A percentile compares a stretch with the other conserved stretches of the same genome.
Evolutionary conservation across 2,888 invertebrate species (phyloP).

Genomic region (Apomyelois bistriatella): DNA sequence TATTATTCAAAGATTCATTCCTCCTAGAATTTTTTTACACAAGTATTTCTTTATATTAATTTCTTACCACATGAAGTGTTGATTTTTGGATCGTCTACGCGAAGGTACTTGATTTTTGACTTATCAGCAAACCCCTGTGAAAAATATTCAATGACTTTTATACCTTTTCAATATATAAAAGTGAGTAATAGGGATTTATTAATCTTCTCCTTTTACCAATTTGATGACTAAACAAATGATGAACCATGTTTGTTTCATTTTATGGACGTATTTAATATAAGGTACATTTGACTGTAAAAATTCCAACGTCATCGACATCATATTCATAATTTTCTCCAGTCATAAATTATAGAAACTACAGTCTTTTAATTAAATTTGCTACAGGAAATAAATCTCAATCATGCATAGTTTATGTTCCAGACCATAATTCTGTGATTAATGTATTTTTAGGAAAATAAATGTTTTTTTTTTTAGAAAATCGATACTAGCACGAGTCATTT

Average conservation of each 20-base stretch:
- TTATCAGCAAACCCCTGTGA: conserved; percentile 32
- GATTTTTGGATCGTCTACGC: conserved; percentile 23
- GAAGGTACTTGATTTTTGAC: background rate
- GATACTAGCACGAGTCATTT: too few relatives aligned
- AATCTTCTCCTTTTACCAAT: conserved; percentile 42
- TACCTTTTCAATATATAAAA: too few relatives aligned
- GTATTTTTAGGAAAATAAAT: background rate
- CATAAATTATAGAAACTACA: conserved; percentile 40
- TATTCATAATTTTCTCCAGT: conserved; percentile 37
- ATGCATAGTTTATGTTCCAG: conserved; percentile 30
- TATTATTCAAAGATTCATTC: too few relatives aligned
- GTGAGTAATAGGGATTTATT: too few relatives aligned
- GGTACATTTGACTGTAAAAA: conserved; percentile 35
- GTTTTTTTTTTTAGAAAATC: background rate
- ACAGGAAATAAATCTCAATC: conserved; percentile 34
- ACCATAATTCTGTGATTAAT: conserved; percentile 2
- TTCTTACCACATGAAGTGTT: conserved; percentile 54
- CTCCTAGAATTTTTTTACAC: too few relatives aligned
- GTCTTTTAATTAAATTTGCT: conserved; percentile 44
- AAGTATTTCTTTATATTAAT: too few relatives aligned
- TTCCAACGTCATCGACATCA: conserved; percentile 37
- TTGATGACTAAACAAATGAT: conserved; percentile 38
- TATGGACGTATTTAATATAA: conserved; percentile 41
- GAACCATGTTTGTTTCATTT: conserved; percentile 53
- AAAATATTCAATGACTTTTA: background rate